These are phyloP conservation scores for Tiaroga cobitis DNA, from an alignment of 2,797 vertebrate genomes.

Conservation along the genomic window DNA sequence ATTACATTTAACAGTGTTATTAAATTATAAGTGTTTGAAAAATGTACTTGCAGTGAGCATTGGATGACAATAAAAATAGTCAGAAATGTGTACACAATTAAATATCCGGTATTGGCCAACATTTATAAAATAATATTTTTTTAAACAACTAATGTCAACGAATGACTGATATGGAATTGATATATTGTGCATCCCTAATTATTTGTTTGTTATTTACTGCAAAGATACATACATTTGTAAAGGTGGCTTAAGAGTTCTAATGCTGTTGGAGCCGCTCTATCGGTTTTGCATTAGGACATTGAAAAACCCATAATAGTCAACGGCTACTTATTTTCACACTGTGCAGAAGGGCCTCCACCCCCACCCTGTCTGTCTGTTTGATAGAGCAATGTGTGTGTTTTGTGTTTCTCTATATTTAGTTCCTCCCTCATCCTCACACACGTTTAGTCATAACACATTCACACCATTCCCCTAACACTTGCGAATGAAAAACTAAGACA, in stretches of 20 bases:
- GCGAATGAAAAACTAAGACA: not conserved
- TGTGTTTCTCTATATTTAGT: constrained; percentile 41
- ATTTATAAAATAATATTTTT: not conserved
- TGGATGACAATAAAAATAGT: not conserved
- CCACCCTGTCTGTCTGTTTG: constrained; percentile 22
- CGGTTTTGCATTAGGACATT: constrained; percentile 3
- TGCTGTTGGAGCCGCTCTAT: not conserved
- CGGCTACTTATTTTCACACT: not conserved
- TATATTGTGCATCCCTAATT: not conserved
- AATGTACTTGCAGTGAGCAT: not conserved
- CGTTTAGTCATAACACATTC: constrained; percentile 26
- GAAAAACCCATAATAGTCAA: constrained; percentile 1
- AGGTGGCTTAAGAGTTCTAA: not conserved
- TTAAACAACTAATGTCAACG: not conserved
- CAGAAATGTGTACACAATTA: not conserved
- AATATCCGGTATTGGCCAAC: not conserved
- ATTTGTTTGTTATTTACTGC: not conserved
- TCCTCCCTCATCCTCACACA: constrained; percentile 27
- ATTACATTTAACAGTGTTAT: not conserved
- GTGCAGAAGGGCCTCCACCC: constrained; percentile 12
- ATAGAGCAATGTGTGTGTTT: constrained; percentile 2
- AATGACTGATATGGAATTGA: not conserved
- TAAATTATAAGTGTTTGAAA: not conserved
- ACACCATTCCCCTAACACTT: constrained; percentile 21
- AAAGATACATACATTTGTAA: constrained; percentile 6